Percentiles rank a stretch among this genome's conserved stretches.
Conservation (phyloP, 2,113 vertebrate species). For the Marmota flaviventris region DNA sequence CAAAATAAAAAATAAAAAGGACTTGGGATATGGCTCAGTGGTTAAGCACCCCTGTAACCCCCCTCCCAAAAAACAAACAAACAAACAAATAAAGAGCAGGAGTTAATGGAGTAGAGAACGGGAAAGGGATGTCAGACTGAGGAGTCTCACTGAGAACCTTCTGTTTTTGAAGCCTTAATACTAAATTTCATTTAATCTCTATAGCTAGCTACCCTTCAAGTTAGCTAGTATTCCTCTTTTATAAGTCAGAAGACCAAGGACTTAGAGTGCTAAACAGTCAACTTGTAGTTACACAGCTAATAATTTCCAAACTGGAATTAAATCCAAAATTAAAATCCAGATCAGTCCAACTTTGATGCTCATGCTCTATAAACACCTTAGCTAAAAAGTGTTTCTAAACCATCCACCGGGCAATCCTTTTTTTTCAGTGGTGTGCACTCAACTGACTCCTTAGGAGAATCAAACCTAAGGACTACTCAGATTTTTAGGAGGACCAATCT, state of each 20-base stretch:
- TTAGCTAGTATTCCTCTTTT: conserved; percentile 2
- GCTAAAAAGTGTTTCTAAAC: not conserved
- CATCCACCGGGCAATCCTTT: not conserved
- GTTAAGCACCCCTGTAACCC: too few relatives aligned
- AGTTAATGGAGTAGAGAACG: not conserved
- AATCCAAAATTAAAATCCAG: not conserved
- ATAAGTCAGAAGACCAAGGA: not conserved
- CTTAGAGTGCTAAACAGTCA: not conserved
- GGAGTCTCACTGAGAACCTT: not conserved
- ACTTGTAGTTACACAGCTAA: not conserved
- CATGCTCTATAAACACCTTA: not conserved
- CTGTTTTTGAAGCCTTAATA: not conserved
- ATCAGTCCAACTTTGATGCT: not conserved
- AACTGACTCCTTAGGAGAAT: not conserved
- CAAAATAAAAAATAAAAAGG: too few relatives aligned
- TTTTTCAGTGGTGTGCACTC: not conserved
- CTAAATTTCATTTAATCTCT: not conserved
- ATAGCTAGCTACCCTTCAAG: not conserved
- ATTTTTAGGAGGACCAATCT: not conserved
- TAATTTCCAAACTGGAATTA: not conserved
- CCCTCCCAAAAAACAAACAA: too few relatives aligned
- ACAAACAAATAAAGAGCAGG: too few relatives aligned
- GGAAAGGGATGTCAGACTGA: not conserved
- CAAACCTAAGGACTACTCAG: not conserved
- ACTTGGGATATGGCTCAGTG: too few relatives aligned